Conservation (phyloP, 2,888 invertebrate species). For the Hedya salicella region DNA sequence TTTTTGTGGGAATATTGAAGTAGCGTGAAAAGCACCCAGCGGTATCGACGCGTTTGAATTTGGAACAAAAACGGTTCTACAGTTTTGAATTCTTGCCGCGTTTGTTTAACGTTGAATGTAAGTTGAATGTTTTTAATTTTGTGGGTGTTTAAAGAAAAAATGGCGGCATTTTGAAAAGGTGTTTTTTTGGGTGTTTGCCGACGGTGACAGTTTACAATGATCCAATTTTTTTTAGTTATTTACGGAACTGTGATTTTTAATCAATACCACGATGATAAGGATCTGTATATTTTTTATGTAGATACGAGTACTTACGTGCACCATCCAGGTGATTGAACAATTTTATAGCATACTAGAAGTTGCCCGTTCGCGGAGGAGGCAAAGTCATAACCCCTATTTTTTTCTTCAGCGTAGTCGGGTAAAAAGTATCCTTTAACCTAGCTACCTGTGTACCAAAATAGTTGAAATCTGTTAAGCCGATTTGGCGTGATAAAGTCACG, state of each 20-base stretch:
- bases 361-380: too few relatives aligned
- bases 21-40: slow-evolving; percentile 41
- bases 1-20: slow-evolving; percentile 42
- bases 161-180: slow-evolving; percentile 35
- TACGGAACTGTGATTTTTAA: slow-evolving; percentile 46
- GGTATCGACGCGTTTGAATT: slow-evolving; percentile 38
- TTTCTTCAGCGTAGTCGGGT: too few relatives aligned
- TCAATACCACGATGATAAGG: slow-evolving; percentile 41
- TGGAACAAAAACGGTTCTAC: slow-evolving; percentile 8
- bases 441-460: too few relatives aligned
- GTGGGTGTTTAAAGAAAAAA: slow-evolving; percentile 14
- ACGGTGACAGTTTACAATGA: slow-evolving; percentile 46
- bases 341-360: too few relatives aligned
- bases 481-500: too few relatives aligned
- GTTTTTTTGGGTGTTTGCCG: slow-evolving; percentile 44
- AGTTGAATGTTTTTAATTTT: background rate
- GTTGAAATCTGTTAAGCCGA: too few relatives aligned
- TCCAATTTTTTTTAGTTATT: slow-evolving; percentile 49
- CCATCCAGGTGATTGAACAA: too few relatives aligned
- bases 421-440: too few relatives aligned
- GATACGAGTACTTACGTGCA: too few relatives aligned
- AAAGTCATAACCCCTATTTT: too few relatives aligned
- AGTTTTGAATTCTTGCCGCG: background rate
- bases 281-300: slow-evolving; percentile 6
- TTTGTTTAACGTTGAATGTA: slow-evolving; percentile 4